phyloP scores from a whole-genome alignment of 2,888 invertebrate genomes.

The Nephrotoma flavescens region DNA sequence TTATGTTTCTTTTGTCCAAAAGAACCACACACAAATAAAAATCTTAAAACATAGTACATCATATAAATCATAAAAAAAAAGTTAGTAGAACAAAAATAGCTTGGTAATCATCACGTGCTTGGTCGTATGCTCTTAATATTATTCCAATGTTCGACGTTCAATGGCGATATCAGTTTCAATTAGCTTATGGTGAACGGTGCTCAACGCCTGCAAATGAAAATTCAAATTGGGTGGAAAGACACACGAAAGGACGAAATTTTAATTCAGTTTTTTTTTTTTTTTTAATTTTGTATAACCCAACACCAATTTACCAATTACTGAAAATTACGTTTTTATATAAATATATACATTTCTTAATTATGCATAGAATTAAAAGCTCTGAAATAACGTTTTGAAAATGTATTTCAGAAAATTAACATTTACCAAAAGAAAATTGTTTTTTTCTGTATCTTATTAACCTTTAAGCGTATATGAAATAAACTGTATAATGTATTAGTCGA shows the following conservation, averaged over 20 bases:
- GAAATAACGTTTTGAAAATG: neutral
- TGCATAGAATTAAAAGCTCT: neutral
- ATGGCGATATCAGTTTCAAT: slow-evolving; percentile 35
- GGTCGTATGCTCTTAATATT: neutral
- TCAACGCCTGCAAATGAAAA: slow-evolving; percentile 47
- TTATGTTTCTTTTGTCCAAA: neutral
- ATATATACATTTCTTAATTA: neutral
- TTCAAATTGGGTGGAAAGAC: neutral
- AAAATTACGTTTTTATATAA: neutral
- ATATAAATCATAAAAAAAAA: neutral
- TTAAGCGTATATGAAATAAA: no score
- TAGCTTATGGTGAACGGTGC: slow-evolving; percentile 71
- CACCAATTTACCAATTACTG: neutral
- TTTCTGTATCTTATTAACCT: no score
- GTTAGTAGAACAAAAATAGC: neutral
- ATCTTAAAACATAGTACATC: neutral
- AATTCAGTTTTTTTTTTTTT: neutral
- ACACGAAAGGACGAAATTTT: neutral
- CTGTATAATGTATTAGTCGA: no score
- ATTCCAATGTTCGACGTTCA: neutral
- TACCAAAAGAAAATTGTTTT: neutral
- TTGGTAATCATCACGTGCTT: neutral
- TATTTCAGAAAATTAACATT: neutral
- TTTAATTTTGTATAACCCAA: neutral
- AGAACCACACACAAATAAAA: neutral